Percentiles rank a stretch among this genome's conserved stretches.
phyloP scores from a whole-genome alignment of 1,140 invertebrate genomes.

The Chironomus tepperi region DNA sequence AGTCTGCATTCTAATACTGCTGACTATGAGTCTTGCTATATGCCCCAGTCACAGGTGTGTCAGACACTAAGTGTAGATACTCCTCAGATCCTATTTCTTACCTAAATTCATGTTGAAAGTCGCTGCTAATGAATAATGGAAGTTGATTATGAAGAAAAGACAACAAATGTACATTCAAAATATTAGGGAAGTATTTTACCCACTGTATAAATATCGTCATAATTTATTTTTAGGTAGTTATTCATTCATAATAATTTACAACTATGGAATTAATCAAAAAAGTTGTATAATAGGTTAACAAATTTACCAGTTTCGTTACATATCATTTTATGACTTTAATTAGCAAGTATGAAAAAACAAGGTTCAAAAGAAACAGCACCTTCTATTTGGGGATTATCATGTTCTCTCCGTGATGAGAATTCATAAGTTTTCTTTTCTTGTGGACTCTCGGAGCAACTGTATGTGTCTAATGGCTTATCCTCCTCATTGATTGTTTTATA shows the following conservation, averaged over 20 bases:
- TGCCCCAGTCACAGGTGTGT: no score
- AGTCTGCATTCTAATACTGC: no score
- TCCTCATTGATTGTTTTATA: neutral
- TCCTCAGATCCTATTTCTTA: no score
- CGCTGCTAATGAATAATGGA: neutral
- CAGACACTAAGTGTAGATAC: no score
- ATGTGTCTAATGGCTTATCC: neutral
- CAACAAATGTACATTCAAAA: neutral
- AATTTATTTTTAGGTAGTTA: neutral
- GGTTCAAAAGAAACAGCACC: slow-evolving; percentile 11
- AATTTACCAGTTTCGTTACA: neutral
- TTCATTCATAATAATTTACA: neutral
- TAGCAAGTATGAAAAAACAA: neutral
- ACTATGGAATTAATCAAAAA: neutral
- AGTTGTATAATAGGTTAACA: neutral
- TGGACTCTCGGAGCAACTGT: neutral
- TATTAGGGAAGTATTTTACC: neutral
- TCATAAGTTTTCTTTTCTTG: neutral
- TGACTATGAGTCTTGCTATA: no score
- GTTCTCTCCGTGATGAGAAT: neutral
- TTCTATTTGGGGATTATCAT: neutral
- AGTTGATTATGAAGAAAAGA: neutral
- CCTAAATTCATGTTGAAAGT: no score
- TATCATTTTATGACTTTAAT: neutral
- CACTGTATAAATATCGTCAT: neutral